Conservation (phyloP, 1,140 invertebrate species). For the Tetraneura akinire region DNA sequence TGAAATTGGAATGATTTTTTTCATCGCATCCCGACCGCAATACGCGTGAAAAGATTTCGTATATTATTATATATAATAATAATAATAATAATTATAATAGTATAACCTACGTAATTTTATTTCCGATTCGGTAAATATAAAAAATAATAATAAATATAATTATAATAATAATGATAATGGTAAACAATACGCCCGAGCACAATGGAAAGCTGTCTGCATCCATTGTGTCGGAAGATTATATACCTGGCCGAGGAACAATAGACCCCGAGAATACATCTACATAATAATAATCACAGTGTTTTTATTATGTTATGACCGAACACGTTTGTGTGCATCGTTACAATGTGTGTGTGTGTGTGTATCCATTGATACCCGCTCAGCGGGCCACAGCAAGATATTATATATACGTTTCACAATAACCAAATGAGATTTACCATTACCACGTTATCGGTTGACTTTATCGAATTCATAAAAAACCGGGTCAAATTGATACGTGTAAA, state of each 20-base stretch:
- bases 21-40: background rate
- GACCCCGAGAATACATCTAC: slow-evolving; percentile 10
- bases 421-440: slow-evolving; percentile 4
- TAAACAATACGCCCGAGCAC: slow-evolving; percentile 29
- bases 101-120: background rate
- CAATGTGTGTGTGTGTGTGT: background rate
- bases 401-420: background rate
- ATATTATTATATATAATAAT: too few species aligned
- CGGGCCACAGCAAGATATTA: slow-evolving; percentile 5
- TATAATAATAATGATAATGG: slow-evolving; percentile 19
- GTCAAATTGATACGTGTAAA: background rate
- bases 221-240: slow-evolving; percentile 38
- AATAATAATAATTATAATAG: too few species aligned
- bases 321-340: background rate
- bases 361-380: slow-evolving; percentile 8
- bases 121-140: background rate
- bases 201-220: slow-evolving; percentile 13
- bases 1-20: background rate
- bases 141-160: background rate
- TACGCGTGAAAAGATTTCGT: background rate
- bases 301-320: slow-evolving; percentile 35
- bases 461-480: background rate
- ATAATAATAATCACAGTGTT: slow-evolving; percentile 26
- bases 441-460: background rate
- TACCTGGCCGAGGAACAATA: slow-evolving; percentile 25